phyloP scores from a whole-genome alignment of 2,797 vertebrate species.

The Siniperca scherzeri region DNA sequence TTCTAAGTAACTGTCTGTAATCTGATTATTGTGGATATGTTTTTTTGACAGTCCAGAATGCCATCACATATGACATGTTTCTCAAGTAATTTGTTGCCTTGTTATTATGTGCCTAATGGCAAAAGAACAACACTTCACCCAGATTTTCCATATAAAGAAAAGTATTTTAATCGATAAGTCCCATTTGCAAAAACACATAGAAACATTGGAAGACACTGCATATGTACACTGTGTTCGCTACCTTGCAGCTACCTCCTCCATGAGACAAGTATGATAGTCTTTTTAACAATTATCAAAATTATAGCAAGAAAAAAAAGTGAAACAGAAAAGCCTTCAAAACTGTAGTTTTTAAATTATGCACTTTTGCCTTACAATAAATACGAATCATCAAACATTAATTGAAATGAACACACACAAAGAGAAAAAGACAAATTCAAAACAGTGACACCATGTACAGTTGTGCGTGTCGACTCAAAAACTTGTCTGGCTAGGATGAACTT shows the following conservation, averaged over 20 bases:
- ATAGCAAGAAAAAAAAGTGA: constrained; percentile 61
- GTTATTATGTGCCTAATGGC: neutral
- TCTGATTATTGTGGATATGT: neutral
- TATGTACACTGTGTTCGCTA: constrained; percentile 81
- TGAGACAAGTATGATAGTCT: constrained; percentile 69
- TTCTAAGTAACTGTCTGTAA: neutral
- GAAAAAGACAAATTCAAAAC: constrained; percentile 72
- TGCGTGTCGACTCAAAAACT: constrained; percentile 78
- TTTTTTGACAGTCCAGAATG: neutral
- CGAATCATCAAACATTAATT: constrained; percentile 78
- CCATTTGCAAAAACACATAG: constrained; percentile 85
- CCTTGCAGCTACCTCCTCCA: constrained; percentile 82
- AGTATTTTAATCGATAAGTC: constrained; percentile 81
- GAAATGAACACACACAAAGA: constrained; percentile 79
- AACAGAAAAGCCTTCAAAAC: constrained; percentile 82
- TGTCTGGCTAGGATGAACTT: constrained; percentile 73
- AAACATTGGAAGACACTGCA: constrained; percentile 84
- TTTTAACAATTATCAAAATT: constrained; percentile 73
- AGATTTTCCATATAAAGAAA: constrained; percentile 73
- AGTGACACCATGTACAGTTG: constrained; percentile 79
- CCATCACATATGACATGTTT: neutral
- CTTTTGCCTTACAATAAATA: constrained; percentile 87
- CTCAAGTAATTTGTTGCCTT: neutral
- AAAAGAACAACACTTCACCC: constrained; percentile 47
- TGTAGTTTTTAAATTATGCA: constrained; percentile 83